These are phyloP conservation scores for Papilio xuthus DNA, from an alignment of 1,140 invertebrate species.

Conservation along the genomic window DNA sequence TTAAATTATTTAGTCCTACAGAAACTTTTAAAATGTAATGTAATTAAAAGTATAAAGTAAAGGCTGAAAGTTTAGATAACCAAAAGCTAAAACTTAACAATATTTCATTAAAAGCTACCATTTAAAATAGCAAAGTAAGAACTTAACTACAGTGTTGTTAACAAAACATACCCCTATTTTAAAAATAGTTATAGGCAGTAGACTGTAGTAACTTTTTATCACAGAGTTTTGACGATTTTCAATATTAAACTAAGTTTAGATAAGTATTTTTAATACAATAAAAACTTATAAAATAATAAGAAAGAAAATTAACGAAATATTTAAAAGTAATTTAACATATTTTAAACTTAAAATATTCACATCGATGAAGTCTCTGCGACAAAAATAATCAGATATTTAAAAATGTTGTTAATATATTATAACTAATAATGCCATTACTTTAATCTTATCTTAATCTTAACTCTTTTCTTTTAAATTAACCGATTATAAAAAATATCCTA, in stretches of 20 bases:
- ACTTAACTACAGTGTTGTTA: background rate
- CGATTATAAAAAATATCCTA: background rate
- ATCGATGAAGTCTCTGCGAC: background rate
- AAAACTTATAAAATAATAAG: background rate
- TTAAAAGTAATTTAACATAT: background rate
- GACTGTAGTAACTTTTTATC: slow-evolving; percentile 45
- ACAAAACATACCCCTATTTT: background rate
- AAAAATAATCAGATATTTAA: background rate
- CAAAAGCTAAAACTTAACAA: too few species aligned
- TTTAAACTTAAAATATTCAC: background rate
- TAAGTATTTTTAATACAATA: background rate
- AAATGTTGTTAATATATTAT: background rate
- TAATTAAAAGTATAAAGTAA: too few species aligned
- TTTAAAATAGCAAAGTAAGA: background rate
- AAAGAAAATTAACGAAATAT: background rate
- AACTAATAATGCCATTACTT: too few species aligned
- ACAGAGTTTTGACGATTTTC: slow-evolving; percentile 66
- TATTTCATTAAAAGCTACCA: background rate
- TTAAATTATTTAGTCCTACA: too few species aligned
- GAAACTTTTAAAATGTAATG: too few species aligned
- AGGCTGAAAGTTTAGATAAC: too few species aligned
- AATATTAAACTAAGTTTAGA: slow-evolving; percentile 37
- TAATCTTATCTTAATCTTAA: too few species aligned
- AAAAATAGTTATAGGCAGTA: background rate
- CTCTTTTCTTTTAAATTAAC: background rate